Evolutionary conservation across 2,888 invertebrate genomes (phyloP).

Genomic region (Euplexia lucipara): DNA sequence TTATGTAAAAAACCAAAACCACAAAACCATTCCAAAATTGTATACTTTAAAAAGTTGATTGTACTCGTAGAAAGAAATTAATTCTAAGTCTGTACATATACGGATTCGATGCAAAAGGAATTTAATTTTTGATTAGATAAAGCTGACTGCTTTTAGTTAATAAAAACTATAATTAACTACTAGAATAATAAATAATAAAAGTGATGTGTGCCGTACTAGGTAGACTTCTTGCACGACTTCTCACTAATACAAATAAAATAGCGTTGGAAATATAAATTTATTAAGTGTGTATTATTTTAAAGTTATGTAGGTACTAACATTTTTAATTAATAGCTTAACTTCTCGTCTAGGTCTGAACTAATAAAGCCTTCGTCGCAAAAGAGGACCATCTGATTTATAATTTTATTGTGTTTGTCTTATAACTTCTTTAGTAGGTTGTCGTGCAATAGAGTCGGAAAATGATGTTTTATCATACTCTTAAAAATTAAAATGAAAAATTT

Average conservation of each 20-base stretch:
- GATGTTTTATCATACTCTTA: not conserved
- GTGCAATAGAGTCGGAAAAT: not conserved
- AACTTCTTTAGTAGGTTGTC: too few species aligned
- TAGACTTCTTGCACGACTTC: not conserved
- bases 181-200: conserved; percentile 36
- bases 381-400: too few species aligned
- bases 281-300: not conserved
- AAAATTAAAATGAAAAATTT: not conserved
- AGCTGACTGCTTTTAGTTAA: conserved; percentile 56
- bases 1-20: too few species aligned
- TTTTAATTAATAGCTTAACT: not conserved
- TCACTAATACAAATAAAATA: not conserved
- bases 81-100: conserved; percentile 73
- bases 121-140: conserved; percentile 77
- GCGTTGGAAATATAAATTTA: not conserved
- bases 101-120: conserved; percentile 83
- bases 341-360: not conserved
- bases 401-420: not conserved
- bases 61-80: conserved; percentile 54
- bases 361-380: not conserved
- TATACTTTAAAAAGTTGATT: not conserved
- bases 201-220: not conserved
- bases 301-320: not conserved
- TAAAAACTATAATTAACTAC: conserved; percentile 28
- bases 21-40: too few species aligned